These are phyloP conservation scores for Nannoperca australis DNA, from an alignment of 2,797 vertebrate species.

Conservation along the genomic window DNA sequence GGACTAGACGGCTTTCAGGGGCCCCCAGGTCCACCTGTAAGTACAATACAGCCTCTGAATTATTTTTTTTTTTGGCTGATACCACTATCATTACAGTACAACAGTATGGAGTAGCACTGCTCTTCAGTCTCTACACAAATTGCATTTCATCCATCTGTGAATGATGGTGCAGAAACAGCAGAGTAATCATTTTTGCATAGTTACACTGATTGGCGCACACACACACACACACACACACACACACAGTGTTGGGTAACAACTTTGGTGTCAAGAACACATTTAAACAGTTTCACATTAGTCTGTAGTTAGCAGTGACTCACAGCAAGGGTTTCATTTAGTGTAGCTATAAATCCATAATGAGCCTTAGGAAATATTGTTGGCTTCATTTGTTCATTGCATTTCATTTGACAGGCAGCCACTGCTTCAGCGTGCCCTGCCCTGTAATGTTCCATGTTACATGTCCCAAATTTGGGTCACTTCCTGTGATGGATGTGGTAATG, in stretches of 20 bases:
- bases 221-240: slow-evolving; percentile 31
- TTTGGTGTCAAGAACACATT: slow-evolving; percentile 71
- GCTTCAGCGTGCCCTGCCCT: slow-evolving; percentile 54
- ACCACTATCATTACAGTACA: slow-evolving; percentile 9
- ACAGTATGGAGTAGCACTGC: slow-evolving; percentile 1
- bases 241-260: slow-evolving; percentile 59
- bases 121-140: slow-evolving; percentile 26
- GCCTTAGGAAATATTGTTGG: slow-evolving; percentile 72
- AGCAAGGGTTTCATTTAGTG: slow-evolving; percentile 73
- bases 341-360: slow-evolving; percentile 80
- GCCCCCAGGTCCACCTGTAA: slow-evolving; percentile 82
- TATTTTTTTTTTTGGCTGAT: slow-evolving; percentile 26
- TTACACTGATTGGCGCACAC: slow-evolving; percentile 55
- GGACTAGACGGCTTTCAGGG: slow-evolving; percentile 84
- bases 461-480: slow-evolving; percentile 56
- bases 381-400: slow-evolving; percentile 64
- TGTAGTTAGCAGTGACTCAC: slow-evolving; percentile 60
- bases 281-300: slow-evolving; percentile 75
- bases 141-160: slow-evolving; percentile 31
- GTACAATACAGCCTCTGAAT: slow-evolving; percentile 51
- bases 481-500: slow-evolving; percentile 70
- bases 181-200: slow-evolving; percentile 49
- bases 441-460: slow-evolving; percentile 57
- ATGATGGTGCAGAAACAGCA: slow-evolving; percentile 42
- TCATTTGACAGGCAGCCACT: slow-evolving; percentile 62